Conservation (phyloP, 2,797 vertebrate genomes). For the Monodelphis domestica region DNA sequence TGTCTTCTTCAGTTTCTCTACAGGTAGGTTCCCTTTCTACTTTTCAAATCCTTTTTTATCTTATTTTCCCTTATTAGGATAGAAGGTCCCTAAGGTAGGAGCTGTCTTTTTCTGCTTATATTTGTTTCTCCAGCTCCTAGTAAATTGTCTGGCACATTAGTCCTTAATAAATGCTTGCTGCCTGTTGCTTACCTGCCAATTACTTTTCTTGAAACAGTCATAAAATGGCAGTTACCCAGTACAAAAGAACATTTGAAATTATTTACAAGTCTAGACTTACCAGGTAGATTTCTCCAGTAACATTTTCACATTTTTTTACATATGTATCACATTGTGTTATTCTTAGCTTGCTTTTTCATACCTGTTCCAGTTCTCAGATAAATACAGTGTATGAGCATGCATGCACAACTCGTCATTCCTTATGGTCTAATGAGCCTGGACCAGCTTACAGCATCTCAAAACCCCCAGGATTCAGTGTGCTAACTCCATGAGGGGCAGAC, state of each 20-base stretch:
- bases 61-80: neutral
- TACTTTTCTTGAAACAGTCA: conserved; percentile 21
- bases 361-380: conserved; percentile 41
- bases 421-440: too few species aligned
- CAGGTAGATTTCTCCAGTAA: conserved; percentile 28
- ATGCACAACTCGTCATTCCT: too few species aligned
- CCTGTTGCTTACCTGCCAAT: too few species aligned
- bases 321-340: conserved; percentile 33
- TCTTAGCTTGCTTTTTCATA: conserved; percentile 39
- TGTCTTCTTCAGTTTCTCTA: too few species aligned
- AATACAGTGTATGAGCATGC: neutral
- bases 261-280: conserved; percentile 30
- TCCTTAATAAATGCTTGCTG: neutral
- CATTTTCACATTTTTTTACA: conserved; percentile 14
- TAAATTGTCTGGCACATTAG: neutral
- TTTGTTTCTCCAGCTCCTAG: too few species aligned
- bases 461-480: too few species aligned
- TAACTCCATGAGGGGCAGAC: too few species aligned
- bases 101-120: neutral
- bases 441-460: too few species aligned
- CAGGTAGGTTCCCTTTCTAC: too few species aligned
- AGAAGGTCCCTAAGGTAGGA: neutral
- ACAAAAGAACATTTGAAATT: conserved; percentile 18
- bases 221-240: conserved; percentile 49
- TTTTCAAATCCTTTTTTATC: too few species aligned